Conservation (phyloP, 2,113 vertebrate species). For the Pithys albifrons region DNA sequence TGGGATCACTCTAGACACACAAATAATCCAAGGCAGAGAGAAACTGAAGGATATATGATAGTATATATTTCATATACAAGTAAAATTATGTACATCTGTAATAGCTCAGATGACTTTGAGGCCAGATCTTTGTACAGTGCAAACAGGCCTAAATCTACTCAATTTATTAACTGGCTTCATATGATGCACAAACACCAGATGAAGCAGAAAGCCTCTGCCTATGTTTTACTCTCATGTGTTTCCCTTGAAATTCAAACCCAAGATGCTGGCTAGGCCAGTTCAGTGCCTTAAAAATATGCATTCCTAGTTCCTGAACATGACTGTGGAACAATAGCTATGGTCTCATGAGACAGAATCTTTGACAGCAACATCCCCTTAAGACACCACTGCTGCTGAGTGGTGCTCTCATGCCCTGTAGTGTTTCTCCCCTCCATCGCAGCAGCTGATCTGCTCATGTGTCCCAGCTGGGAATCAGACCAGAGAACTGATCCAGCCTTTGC, state of each 20-base stretch:
- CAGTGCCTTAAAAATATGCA: background rate
- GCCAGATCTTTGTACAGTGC: background rate
- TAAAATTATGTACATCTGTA: background rate
- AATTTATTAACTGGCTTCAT: background rate
- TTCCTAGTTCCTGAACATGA: background rate
- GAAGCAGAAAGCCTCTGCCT: background rate
- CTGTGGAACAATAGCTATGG: background rate
- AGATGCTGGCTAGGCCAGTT: background rate
- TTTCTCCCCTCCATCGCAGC: background rate
- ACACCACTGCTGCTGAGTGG: background rate
- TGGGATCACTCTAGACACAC: background rate
- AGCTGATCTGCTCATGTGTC: background rate
- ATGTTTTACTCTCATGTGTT: background rate
- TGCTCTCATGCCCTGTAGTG: background rate
- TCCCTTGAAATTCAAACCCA: background rate
- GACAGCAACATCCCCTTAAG: background rate
- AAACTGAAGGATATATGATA: background rate
- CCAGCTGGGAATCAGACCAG: rapidly evolving
- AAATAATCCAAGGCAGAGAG: background rate
- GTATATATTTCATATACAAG: background rate
- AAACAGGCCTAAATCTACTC: background rate
- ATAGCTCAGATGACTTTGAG: background rate
- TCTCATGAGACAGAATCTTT: background rate
- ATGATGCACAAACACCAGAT: background rate
- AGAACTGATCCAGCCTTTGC: background rate